Base-by-base conservation (phyloP, 2,113 vertebrate species). In the Siphamia tubifer region DNA sequence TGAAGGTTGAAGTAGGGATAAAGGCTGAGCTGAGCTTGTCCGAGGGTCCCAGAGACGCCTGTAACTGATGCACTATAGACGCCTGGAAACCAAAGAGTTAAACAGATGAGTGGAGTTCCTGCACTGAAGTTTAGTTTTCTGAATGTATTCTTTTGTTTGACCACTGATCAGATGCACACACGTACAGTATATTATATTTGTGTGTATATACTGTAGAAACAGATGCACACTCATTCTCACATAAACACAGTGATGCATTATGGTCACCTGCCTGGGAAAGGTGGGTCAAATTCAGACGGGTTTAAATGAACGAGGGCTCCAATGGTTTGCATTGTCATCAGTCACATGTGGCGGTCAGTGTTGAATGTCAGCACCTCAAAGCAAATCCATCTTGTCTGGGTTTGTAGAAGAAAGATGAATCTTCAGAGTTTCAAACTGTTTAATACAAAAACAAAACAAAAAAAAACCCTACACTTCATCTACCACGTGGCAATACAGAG, bases 81-180 rank as follows among this genome's bases (percentile, higher is more conserved):
- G 72, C 75, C 76, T 61, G 36, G 61, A 83, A 83, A 82, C 87
- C 84, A 89, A 87, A 90, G 83, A 82, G 69, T 58, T 64, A 49
- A 64, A 70, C 56, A 43, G 68, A 61, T 57, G 54, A 74, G 76
- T 63, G 56, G 60, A 79, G 57, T 70, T 65, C 66, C 47, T 72
- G 73, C 75, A 81, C 76, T 52, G 79, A 83, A 40, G 65, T 54
- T 39, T 53, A 53, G 43, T 44, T 64, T 64, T 61, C 21, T 42
- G 49, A 35, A 43, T 58, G 47, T 30, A 19, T 24, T 31, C 3
- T 23, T 38, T 69, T 67, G 52, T 80, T 70, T 78, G 65, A 74
- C 85, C 71, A 80, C 75, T 62, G 73, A 81, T 77, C 35, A 42
- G 38, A 75, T 39, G n/a, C n/a, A 11, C 36, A 28, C 45, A 40